Evolutionary conservation across 2,113 vertebrate species (phyloP).

Genomic region (Panurus biarmicus): DNA sequence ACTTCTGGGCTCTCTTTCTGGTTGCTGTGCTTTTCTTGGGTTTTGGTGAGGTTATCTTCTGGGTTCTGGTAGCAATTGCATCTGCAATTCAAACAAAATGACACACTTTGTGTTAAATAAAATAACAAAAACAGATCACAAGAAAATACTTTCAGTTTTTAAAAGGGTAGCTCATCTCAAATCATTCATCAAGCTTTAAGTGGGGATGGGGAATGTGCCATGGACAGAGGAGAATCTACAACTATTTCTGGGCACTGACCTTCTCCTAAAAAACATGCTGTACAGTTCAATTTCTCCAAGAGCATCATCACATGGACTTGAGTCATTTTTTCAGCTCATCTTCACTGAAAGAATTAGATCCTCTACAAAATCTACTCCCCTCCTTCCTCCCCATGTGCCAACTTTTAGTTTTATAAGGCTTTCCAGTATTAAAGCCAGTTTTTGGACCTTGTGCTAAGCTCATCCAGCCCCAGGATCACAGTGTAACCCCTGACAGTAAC

Average conservation of each 20-base stretch:
- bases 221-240: neutral
- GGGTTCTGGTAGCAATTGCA: neutral
- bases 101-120: neutral
- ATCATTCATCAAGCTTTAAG: neutral
- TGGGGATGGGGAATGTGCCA: neutral
- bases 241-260: neutral
- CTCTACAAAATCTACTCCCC: neutral
- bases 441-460: neutral
- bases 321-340: neutral
- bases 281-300: neutral
- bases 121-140: neutral
- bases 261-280: neutral
- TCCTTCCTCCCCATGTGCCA: neutral
- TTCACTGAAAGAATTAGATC: neutral
- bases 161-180: neutral
- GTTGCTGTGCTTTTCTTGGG: constrained; percentile 33
- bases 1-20: constrained; percentile 65
- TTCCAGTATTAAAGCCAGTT: neutral
- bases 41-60: constrained; percentile 11
- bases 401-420: neutral
- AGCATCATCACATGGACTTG: neutral
- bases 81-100: constrained; percentile 23
- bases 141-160: neutral
- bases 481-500: neutral
- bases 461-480: neutral